Evolutionary conservation across 30 jellyfish, hydroid and myxozoan genomes (phyloP).

Genomic region (Phacellophora camtschatica): DNA sequence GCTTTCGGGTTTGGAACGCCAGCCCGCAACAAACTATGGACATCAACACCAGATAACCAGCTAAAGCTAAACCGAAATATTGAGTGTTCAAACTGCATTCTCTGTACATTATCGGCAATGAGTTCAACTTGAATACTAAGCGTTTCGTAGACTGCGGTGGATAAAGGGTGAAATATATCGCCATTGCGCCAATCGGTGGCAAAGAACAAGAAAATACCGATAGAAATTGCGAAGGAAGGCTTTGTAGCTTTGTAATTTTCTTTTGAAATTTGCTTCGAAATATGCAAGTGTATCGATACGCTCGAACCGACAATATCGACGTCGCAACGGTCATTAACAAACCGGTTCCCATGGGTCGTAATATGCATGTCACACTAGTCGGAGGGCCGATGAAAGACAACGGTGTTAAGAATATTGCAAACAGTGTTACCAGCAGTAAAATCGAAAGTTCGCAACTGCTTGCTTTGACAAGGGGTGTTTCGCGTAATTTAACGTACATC

Average conservation of each 20-base stretch:
- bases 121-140: not conserved
- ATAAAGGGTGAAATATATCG: constrained; percentile 32
- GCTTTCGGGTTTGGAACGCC: constrained; percentile 84
- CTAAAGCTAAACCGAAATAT: not conserved
- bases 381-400: constrained; percentile 42
- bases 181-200: constrained; percentile 28
- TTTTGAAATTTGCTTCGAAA: constrained; percentile 49
- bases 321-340: constrained; percentile 47
- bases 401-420: constrained; percentile 57
- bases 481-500: constrained; percentile 50
- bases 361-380: constrained; percentile 36
- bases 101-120: constrained; percentile 23
- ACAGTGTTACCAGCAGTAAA: constrained; percentile 48
- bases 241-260: constrained; percentile 54
- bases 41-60: constrained; percentile 40
- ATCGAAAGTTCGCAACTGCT: constrained; percentile 69
- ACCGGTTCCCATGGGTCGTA: constrained; percentile 66
- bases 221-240: constrained; percentile 51
- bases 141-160: constrained; percentile 37
- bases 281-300: constrained; percentile 74
- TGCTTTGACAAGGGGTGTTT: constrained; percentile 82
- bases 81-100: constrained; percentile 43
- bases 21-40: constrained; percentile 73
- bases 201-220: constrained; percentile 37
- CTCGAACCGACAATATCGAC: constrained; percentile 64